phyloP scores from a whole-genome alignment of 2,888 invertebrate genomes.

The Hesperia comma region DNA sequence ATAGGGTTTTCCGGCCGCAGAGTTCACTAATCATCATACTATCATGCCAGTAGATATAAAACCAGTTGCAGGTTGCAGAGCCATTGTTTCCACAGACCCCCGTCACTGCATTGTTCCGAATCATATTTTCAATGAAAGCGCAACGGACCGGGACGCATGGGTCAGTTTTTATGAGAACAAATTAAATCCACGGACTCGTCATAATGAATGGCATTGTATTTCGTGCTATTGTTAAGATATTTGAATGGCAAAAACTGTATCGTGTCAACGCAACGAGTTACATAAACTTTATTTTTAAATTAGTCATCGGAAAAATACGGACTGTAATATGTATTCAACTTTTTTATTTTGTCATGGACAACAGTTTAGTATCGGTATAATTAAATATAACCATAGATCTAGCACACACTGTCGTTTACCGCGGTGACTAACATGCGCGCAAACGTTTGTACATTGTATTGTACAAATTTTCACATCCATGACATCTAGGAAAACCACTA shows the following conservation, averaged over 20 bases:
- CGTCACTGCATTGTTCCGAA: conserved; percentile 4
- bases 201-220: conserved; percentile 9
- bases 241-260: conserved; percentile 3
- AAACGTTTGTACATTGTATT: too few species aligned
- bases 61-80: conserved; percentile 1
- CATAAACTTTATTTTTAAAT: neutral
- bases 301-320: neutral
- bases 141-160: conserved; percentile 3
- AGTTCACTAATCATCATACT: too few species aligned
- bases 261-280: neutral
- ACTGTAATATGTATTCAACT: too few species aligned
- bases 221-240: conserved; percentile 1
- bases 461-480: too few species aligned
- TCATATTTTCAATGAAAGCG: conserved; percentile 20
- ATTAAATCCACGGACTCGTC: conserved; percentile 2
- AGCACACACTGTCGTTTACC: too few species aligned
- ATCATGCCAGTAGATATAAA: neutral
- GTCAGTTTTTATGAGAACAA: conserved; percentile 11
- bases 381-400: too few species aligned
- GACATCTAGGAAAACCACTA: too few species aligned
- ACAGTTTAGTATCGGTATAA: too few species aligned
- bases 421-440: too few species aligned
- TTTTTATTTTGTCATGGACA: too few species aligned
- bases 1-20: too few species aligned
- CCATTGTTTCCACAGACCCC: conserved; percentile 1